A percentile compares a stretch with the other conserved stretches of the same genome.
Evolutionary conservation across 2,113 vertebrate species (phyloP).

Genomic region (Apeltes quadracus): DNA sequence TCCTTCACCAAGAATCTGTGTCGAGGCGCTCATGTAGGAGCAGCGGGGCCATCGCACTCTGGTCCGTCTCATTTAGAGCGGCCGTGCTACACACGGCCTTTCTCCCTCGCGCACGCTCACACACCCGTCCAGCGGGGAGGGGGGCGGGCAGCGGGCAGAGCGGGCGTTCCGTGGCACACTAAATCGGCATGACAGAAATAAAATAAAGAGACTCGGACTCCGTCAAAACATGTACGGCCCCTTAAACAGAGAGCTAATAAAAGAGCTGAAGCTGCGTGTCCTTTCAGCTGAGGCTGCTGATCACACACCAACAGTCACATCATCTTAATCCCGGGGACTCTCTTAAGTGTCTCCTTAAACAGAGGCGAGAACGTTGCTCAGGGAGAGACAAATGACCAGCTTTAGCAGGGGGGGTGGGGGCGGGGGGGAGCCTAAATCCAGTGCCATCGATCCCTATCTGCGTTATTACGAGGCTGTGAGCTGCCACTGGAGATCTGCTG

Average conservation of each 20-base stretch:
- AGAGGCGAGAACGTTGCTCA: conserved; percentile 48
- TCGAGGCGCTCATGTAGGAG: conserved; percentile 78
- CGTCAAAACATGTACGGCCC: conserved; percentile 84
- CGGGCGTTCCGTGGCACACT: conserved; percentile 72
- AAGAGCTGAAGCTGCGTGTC: conserved; percentile 76
- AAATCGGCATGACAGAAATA: conserved; percentile 87
- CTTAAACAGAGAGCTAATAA: conserved; percentile 80
- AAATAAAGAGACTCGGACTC: conserved; percentile 86
- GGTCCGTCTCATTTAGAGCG: conserved; percentile 84
- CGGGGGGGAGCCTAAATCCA: conserved; percentile 76
- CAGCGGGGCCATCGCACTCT: conserved; percentile 81
- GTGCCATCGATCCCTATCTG: conserved; percentile 71
- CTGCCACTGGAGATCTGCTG: conserved; percentile 62
- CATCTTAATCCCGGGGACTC: conserved; percentile 77
- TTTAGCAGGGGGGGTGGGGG: conserved; percentile 75
- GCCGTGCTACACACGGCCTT: conserved; percentile 75
- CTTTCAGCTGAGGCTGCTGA: conserved; percentile 66
- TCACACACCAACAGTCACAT: conserved; percentile 77
- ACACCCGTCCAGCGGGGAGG: conserved; percentile 70
- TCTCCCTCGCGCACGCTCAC: conserved; percentile 72
- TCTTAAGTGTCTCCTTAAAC: conserved; percentile 75
- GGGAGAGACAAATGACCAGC: conserved; percentile 73
- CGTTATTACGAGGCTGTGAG: conserved; percentile 70
- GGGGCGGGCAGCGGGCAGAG: conserved; percentile 41
- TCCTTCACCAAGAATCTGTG: conserved; percentile 76